A percentile compares a stretch with the other conserved stretches of the same genome.
Conservation (phyloP, 2,797 vertebrate genomes). For the Natrix natrix region DNA sequence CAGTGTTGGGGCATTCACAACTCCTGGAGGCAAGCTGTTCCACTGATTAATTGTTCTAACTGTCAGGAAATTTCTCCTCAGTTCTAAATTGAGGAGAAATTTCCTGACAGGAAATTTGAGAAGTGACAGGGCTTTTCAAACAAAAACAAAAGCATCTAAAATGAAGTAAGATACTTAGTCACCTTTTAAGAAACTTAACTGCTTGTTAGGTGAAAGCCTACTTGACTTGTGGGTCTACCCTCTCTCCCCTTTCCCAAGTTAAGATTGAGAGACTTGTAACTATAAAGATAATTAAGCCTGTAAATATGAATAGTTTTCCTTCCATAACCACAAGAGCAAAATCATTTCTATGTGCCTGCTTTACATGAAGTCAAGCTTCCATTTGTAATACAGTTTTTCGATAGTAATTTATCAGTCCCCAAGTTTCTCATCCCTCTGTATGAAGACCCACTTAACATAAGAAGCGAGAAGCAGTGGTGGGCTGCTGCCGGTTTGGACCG, state of each 20-base stretch:
- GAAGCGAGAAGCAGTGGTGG: not conserved
- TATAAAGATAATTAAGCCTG: not conserved
- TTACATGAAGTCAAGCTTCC: not conserved
- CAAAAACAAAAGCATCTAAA: conserved; percentile 14
- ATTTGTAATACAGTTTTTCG: not conserved
- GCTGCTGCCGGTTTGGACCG: too few relatives aligned
- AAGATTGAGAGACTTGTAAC: not conserved
- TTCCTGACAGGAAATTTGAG: too few relatives aligned
- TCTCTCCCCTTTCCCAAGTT: not conserved
- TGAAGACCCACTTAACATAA: not conserved
- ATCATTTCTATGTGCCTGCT: not conserved
- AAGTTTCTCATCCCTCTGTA: not conserved
- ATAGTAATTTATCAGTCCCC: not conserved
- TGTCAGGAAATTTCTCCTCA: too few relatives aligned
- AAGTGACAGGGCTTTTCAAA: not conserved
- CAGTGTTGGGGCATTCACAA: too few relatives aligned
- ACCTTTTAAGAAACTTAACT: conserved; percentile 16
- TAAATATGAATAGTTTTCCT: not conserved
- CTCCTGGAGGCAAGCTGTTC: too few relatives aligned
- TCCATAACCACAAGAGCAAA: not conserved
- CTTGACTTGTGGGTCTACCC: conserved; percentile 12
- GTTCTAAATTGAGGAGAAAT: too few relatives aligned
- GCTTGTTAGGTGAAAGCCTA: not conserved
- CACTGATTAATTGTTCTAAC: too few relatives aligned
- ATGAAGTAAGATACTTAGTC: not conserved